Base-by-base conservation (phyloP, 2,888 invertebrate species). In the Philopedon plagiatum region DNA sequence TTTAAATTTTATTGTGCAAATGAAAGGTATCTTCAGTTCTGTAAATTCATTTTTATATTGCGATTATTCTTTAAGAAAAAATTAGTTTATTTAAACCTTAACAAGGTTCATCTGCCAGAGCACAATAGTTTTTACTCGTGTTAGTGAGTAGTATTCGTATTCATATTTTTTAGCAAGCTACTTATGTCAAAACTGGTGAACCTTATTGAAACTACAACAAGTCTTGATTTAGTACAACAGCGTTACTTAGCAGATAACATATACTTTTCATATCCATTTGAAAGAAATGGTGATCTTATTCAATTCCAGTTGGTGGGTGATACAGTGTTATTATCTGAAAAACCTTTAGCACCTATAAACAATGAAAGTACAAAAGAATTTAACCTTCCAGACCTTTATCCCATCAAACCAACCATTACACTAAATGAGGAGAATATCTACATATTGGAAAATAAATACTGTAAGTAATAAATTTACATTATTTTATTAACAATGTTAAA, bases 321-420 rank as follows among this genome's bases (percentile, higher is more conserved):
- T 76, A 88, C 91, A 18, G 85, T 94, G 71, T 83, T 96, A 34
- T 89, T 92, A 11, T 89, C 92, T 18, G 86, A 86, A 46, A 87
- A 87, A 62, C 90, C 92, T 2, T 83, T 96, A 19, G 85, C 87
- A 61, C 88, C 91, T 2, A 63, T 84, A 51, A 79, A 79, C 44
- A 83, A 87, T 81, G 87, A 88, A 63, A 86, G 88, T 71, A 87
- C 89, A 8, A 84, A 87, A 18, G 86, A 87, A 71, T 81, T 88
- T 34, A 83, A 88, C 61, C 84, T 96, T 44, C 94, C 95, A 5
- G 88, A 92, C 82, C 85, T 97, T 73, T 88, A 89, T 83, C 97
- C 97, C 1, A 85, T 96, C 13, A 90, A 91, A 80, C 90, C 90
- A 66, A 92, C 92, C 0, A 88, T 95, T 62, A 91, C 93, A 54